Evolutionary conservation across 2,888 invertebrate species (phyloP), one percentile per base, ranked within the genome.

Genomic region (Artemia sinica): DNA sequence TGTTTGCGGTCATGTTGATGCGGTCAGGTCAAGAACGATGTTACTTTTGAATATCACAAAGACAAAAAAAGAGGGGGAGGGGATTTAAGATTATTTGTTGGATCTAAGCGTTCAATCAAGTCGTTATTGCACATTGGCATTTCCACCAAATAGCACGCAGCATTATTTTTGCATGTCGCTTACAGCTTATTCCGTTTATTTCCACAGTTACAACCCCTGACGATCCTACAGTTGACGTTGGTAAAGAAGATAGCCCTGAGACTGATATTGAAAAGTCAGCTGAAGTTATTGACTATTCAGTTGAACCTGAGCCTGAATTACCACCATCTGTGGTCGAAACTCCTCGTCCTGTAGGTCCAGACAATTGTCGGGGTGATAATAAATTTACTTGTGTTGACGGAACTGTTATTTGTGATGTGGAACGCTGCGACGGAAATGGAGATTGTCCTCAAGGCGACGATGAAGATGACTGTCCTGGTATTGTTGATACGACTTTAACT

Each of bases 381-480:
- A 69, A 72, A 49, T 72, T 72, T 68, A 49, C n/a, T n/a, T 70
- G 70, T 49, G 41, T 41, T 13, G 69, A 69, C 28, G 70, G 70
- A 28, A 65, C 65, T 66, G 50, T 66, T 51, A 72, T 73, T 51
- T 73, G 72, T 66, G 69, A 71, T n/a, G 72, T 71, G 10, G 72
- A 73, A 41, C 67, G 66, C 28, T 73, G 78, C 73, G 75, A 78
- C 72, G 74, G 76, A 8, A 68, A 68, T 8, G 66, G 72, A n/a
- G 76, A 78, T 72, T 78, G 76, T 71, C 67, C 71, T 1, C 73
- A 75, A 65, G 72, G 73, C 28, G 71, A 73, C 41, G 76, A 76
- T 72, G 76, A 76, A 71, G 68, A 70, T 41, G 71, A 70, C 66
- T 75, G 75, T 69, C 58, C 66, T n/a, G 18, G 41, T 66, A 14